These are phyloP conservation scores for Bubalus kerabau DNA, from an alignment of 2,113 vertebrate genomes.

Conservation along the genomic window DNA sequence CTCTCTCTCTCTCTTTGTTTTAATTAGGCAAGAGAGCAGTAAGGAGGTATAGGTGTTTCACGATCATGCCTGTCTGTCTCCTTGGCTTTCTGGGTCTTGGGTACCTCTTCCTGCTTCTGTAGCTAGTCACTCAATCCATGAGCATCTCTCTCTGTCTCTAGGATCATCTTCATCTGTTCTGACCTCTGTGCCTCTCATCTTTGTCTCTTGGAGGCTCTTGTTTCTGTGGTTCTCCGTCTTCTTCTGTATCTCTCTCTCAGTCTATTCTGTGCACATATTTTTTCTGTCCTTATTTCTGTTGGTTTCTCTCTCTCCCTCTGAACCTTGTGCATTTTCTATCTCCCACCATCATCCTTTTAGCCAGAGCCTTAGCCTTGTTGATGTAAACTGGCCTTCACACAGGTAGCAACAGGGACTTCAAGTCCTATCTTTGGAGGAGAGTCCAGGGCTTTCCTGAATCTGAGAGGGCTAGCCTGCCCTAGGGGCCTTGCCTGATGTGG, in stretches of 20 bases:
- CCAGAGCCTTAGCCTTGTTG: background rate
- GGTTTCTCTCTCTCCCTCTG: background rate
- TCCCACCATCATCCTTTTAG: background rate
- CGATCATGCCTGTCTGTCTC: background rate
- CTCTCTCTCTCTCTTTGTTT: background rate
- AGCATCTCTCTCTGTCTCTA: background rate
- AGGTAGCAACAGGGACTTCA: background rate
- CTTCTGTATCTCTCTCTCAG: background rate
- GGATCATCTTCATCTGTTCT: background rate
- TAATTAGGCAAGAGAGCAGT: background rate
- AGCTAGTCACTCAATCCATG: fast-evolving
- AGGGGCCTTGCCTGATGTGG: background rate
- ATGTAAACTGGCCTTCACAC: background rate
- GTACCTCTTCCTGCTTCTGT: background rate
- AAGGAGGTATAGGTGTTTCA: background rate
- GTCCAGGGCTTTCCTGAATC: background rate
- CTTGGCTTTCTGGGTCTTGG: background rate
- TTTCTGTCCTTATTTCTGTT: background rate
- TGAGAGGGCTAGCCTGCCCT: background rate
- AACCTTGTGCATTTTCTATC: background rate
- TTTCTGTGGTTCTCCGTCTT: background rate
- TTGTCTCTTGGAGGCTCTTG: background rate
- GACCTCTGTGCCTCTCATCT: background rate
- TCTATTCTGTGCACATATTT: background rate
- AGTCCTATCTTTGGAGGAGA: background rate